Base-by-base conservation (phyloP, 1,140 invertebrate species). In the Ctenoplectra terminalis region DNA sequence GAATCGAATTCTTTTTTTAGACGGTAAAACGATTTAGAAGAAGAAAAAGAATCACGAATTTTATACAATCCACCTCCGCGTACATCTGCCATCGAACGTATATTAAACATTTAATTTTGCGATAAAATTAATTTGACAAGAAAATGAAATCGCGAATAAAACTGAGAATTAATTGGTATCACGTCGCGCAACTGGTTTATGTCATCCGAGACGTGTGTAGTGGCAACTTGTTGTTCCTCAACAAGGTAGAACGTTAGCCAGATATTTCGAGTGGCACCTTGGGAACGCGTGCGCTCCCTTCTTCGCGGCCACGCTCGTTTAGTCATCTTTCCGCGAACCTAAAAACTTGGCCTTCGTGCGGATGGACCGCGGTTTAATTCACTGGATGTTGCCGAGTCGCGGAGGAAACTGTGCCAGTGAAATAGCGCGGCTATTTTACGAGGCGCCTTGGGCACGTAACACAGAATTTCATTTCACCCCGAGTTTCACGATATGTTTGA, bases 401-500 rank as follows among this genome's bases (percentile, higher is more conserved):
- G 71, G 46, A 37, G 88, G 23, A 89, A 92, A 90, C 81, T 89
- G 91, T 92, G 91, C 90, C 91, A 92, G 86, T 76, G 89, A 92
- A 92, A 90, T 91, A 84, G 90, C 87, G 72, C 90, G 78, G 80
- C 87, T 91, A 90, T 92, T 90, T 92, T 87, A 90, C 87, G 90
- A 90, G 84, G 78, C 82, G 75, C 88, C 90, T 85, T 86, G 88
- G 86, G 83, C 79, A 79, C 78, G 87, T 73, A 69, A 76, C 79
- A 75, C 70, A 60, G 74, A 86, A 84, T 77, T 89, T 80, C 72
- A 78, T 90, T 77, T 90, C 72, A 70, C 52, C 56, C 56, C 23
- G 81, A 56, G 61, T 72, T 75, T 81, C 56, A 31, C 61, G 71
- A 8, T 56, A n/a, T 26, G 1, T 26, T 64, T 50, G 60, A 29